Evolutionary conservation across 1,140 invertebrate species (phyloP), one percentile per base, ranked within the genome.

Genomic region (Saccostrea glomerata): DNA sequence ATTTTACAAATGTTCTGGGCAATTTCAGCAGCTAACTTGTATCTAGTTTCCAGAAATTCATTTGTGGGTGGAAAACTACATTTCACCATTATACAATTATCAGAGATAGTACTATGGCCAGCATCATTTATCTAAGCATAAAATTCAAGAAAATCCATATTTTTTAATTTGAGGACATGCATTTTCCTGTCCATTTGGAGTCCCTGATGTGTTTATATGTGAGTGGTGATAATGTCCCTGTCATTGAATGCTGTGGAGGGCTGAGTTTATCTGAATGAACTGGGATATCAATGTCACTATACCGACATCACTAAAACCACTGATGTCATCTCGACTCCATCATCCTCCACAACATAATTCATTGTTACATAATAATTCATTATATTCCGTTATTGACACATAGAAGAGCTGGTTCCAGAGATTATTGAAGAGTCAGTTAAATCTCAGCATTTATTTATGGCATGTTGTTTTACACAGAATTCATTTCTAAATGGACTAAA

Each of bases 361-460:
- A 77, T 30, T 77, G 30, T 77, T 77, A 77, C 70, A 77, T 77
- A 77, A 77, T 25, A 36, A 23, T 77, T 36, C 70, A 36, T 77
- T 77, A 63, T 77, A 15, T 36, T 36, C 70, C 9, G 70, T 77
- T 13, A 77, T 15, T 30, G 70, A 77, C 23, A 77, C 70, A 36
- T 77, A 25, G 9, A n/a, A 63, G 30, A 36, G 30, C 25, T 77
- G 13, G 13, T 23, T 66, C 60, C 23, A 23, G 60, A 66, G 60
- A 25, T 30, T 77, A 30, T 12, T 36, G 5, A 15, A 63, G 15
- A 25, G 15, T 0, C 70, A 77, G 70, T 77, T 36, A 36, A 36
- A 77, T 77, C 30, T 30, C 13, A 15, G 23, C 13, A 40, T 40
- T 77, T 36, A 77, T 77, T 30, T 30, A 25, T 36, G 70, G 25